Percentiles rank a stretch among this genome's conserved stretches.
Conservation (phyloP, 1,140 invertebrate genomes). For the Ganaspis sp. region DNA sequence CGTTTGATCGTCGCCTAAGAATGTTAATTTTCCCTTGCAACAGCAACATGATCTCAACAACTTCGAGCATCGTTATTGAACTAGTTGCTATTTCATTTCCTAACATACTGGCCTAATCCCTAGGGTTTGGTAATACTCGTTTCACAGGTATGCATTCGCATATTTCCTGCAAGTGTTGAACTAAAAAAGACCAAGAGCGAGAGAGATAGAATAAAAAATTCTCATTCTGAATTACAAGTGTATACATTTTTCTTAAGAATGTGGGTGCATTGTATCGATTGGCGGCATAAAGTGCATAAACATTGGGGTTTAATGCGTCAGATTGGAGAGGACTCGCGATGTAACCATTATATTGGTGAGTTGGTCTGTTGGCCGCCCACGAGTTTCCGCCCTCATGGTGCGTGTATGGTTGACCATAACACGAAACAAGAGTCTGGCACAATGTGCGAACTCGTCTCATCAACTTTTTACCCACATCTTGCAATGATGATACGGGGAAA, state of each 20-base stretch:
- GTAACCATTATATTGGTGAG: constrained; percentile 67
- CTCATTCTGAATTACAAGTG: constrained; percentile 13
- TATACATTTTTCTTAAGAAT: constrained; percentile 47
- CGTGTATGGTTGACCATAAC: constrained; percentile 51
- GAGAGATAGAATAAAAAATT: constrained; percentile 2
- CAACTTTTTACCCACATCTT: background rate
- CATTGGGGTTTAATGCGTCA: constrained; percentile 58
- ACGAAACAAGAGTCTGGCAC: constrained; percentile 37
- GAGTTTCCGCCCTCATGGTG: constrained; percentile 69
- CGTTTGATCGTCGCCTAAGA: background rate
- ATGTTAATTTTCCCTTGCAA: constrained; percentile 20
- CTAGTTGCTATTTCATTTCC: constrained; percentile 29
- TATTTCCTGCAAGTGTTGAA: background rate
- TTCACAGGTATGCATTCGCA: constrained; percentile 7
- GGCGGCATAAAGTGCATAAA: constrained; percentile 64
- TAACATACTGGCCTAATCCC: constrained; percentile 13
- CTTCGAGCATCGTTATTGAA: constrained; percentile 15
- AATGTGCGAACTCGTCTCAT: constrained; percentile 38
- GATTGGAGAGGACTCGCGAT: constrained; percentile 45
- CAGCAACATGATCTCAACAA: background rate
- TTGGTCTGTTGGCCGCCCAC: constrained; percentile 64
- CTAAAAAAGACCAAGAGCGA: background rate
- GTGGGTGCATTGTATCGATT: constrained; percentile 70
- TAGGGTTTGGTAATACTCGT: constrained; percentile 2
- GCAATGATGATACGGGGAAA: background rate